These are phyloP conservation scores for Nesidiocoris tenuis DNA, from an alignment of 2,888 invertebrate genomes.

Conservation along the genomic window DNA sequence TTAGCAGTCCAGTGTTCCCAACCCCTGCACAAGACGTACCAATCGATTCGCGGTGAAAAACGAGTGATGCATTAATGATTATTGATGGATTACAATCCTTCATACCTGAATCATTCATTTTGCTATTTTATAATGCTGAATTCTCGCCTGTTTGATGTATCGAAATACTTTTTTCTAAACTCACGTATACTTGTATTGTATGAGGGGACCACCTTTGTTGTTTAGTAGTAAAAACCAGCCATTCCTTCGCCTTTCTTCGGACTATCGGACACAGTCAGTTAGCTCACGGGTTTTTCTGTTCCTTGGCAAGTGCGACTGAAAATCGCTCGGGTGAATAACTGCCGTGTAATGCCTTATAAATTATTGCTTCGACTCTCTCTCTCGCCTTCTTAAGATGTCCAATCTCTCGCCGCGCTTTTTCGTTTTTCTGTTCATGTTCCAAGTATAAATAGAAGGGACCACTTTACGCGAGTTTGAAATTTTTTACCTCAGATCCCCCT, in stretches of 20 bases:
- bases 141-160: too few species aligned
- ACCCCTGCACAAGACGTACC: too few species aligned
- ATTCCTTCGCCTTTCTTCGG: not conserved
- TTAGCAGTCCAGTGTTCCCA: too few species aligned
- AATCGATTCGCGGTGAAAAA: too few species aligned
- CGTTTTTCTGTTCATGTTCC: not conserved
- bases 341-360: slow-evolving; percentile 14
- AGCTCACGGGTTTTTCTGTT: not conserved
- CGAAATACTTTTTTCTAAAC: too few species aligned
- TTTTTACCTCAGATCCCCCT: too few species aligned
- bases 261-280: not conserved
- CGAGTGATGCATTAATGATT: too few species aligned
- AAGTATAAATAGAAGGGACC: not conserved
- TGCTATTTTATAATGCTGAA: too few species aligned
- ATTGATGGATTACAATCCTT: too few species aligned
- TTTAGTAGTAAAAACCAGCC: not conserved
- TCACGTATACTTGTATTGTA: too few species aligned
- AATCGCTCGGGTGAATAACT: slow-evolving; percentile 1
- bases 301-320: not conserved
- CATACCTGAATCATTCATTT: too few species aligned
- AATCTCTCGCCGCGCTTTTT: not conserved
- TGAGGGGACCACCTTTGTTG: not conserved
- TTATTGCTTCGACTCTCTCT: slow-evolving; percentile 9
- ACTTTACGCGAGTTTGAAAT: too few species aligned
- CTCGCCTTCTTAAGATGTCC: not conserved